Evolutionary conservation across 2,797 vertebrate species (phyloP).

Genomic region (Adelosebastes latens): DNA sequence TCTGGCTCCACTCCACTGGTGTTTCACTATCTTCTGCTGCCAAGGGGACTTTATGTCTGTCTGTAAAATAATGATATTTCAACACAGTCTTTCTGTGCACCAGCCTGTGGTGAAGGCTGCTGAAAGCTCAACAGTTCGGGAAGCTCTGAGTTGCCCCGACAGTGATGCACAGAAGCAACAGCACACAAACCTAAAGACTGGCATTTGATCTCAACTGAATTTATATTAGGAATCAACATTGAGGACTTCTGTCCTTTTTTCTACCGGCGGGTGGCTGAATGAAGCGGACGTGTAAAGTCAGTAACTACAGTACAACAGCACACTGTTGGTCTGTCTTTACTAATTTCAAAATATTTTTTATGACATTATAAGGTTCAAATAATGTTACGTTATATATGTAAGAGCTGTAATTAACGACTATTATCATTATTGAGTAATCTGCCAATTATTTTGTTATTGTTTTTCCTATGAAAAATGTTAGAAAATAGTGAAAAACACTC

Average conservation of each 20-base stretch:
- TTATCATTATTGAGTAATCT: not conserved
- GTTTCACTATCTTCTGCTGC: constrained; percentile 52
- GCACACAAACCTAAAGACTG: not conserved
- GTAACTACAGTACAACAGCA: not conserved
- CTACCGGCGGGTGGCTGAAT: not conserved
- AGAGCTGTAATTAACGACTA: not conserved
- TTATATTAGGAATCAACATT: constrained; percentile 4
- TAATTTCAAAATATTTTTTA: not conserved
- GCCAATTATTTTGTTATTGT: not conserved
- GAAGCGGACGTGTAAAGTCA: not conserved
- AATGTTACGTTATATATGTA: not conserved
- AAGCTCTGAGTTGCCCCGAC: not conserved
- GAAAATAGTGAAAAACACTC: not conserved
- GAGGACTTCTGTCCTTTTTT: not conserved
- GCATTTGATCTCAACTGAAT: not conserved
- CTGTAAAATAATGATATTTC: constrained; percentile 67
- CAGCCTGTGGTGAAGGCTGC: constrained; percentile 5
- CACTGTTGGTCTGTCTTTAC: not conserved
- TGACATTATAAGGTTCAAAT: not conserved
- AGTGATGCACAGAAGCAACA: not conserved
- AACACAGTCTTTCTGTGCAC: constrained; percentile 18
- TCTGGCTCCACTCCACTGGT: constrained; percentile 51
- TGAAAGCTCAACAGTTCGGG: constrained; percentile 25
- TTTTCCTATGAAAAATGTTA: not conserved
- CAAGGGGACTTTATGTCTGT: constrained; percentile 46